A percentile compares a stretch with the other conserved stretches of the same genome.
These are phyloP conservation scores for Mustela nigripes DNA, from an alignment of 2,113 vertebrate species.

Conservation along the genomic window DNA sequence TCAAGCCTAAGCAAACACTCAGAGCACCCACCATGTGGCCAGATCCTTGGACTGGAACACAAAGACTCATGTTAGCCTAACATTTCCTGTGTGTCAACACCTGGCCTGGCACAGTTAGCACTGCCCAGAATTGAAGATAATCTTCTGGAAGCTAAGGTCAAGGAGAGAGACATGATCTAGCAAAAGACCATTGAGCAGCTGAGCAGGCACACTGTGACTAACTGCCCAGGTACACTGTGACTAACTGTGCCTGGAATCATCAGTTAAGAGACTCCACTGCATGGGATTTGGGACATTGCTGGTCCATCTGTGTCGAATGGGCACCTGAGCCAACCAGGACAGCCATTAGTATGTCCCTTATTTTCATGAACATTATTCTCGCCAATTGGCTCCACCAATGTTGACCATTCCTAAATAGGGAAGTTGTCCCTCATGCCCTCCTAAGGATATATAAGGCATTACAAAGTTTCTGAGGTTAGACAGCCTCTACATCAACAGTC, in stretches of 20 bases:
- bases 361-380: neutral
- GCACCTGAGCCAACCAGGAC: neutral
- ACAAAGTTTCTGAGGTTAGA: neutral
- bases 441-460: neutral
- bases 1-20: neutral
- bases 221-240: no score
- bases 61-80: neutral
- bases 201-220: neutral
- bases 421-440: neutral
- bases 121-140: neutral
- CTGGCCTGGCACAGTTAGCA: neutral
- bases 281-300: neutral
- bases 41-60: neutral
- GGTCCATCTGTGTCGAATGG: neutral
- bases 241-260: no score
- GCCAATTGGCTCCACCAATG: neutral
- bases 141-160: neutral
- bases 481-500: neutral
- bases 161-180: neutral
- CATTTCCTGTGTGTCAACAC: neutral
- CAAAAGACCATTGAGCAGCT: neutral
- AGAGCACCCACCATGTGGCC: rapidly evolving
- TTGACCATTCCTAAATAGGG: neutral
- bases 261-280: neutral
- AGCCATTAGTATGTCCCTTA: rapidly evolving